Evolutionary conservation across 1,140 invertebrate genomes (phyloP), one percentile per base, ranked within the genome.

Genomic region (Harlomillsia oculata): DNA sequence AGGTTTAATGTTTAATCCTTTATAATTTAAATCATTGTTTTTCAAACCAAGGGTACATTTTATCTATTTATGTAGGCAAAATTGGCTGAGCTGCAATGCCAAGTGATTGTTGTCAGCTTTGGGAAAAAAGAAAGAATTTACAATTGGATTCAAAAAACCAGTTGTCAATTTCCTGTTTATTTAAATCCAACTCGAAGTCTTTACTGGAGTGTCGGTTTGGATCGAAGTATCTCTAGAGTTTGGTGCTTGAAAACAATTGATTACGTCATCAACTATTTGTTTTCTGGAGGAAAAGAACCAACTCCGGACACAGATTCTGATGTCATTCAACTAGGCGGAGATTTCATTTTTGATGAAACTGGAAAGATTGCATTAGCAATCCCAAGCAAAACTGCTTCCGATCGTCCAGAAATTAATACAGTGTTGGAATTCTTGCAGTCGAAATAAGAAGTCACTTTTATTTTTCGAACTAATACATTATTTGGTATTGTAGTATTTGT

Each of bases 311-410:
- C 61, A 8, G 18, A 55, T 6, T 61, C 63, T 44, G 64, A 65
- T 28, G 53, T 45, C 11, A 51, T 65, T 3, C 61, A 65, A 36
- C 43, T 65, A 44, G 64, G 57, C 30, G 64, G 61, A 16, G 57
- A 65, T 40, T 18, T 52, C 26, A 34, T 65, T 18, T 26, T 65
- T 13, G 36, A 59, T 20, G n/a, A 23, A 11, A 13, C 36, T 2
- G 60, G 60, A 5, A 51, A 60, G 21, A 29, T 56, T 14, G 30
- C 53, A 1, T 55, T 48, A 14, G 32, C 39, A 9, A 41, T 60
- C 41, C 9, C 30, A 4, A 57, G 60, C 32, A 39, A 56, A 49
- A 21, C 13, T 52, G 56, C 61, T 18, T 45, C 53, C 1, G 63
- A 65, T 21, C 21, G 63, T 16, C 63, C 60, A 8, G 34, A 32